Base-by-base conservation (phyloP, 2,888 invertebrate genomes). In the Temnothorax ravouxi region DNA sequence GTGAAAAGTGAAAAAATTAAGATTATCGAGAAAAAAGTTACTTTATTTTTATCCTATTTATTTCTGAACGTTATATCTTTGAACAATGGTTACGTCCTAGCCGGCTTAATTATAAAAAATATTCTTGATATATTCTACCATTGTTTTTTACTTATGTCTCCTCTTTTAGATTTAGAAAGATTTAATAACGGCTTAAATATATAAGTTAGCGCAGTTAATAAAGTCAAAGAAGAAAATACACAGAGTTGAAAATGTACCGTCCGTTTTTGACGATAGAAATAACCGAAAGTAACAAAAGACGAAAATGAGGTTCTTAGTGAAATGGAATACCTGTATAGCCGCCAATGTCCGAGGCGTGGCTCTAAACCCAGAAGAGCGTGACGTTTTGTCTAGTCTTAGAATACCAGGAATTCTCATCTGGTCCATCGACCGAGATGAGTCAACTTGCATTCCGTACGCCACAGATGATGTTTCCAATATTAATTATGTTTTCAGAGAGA, bases 351-450 rank as follows among this genome's bases (percentile, higher is more conserved):
- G n/a, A 25, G 67, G 18, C 3, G 69, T 52, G 47, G 56, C 47
- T 29, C 29, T 38, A n/a, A 52, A 13, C 11, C 25, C 67, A 21
- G 83, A 71, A n/a, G 29, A 29, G 29, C 54, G 41, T 50, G 54
- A 25, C 15, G 13, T 21, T 52, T 44, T 84, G n/a, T 80, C 71
- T 71, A 71, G 44, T 54, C 29, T 84, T n/a, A 84, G 21, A 71
- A 80, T 84, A 50, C 71, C 80, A 13, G 71, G 25, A 71, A 21
- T 84, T 71, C 54, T 62, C 21, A 47, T 3, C 47, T 59, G 71
- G 5, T 72, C 47, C 71, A 59, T 59, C 34, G 34, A 71, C 15
- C 6, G 8, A 38, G 29, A 3, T 21, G 59, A 80, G 18, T 80
- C 59, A 67, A 21, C 18, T 25, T 71, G 71, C 47, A 52, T 76